Base-by-base conservation (phyloP, 2,113 vertebrate species). In the Saimiri boliviensis region DNA sequence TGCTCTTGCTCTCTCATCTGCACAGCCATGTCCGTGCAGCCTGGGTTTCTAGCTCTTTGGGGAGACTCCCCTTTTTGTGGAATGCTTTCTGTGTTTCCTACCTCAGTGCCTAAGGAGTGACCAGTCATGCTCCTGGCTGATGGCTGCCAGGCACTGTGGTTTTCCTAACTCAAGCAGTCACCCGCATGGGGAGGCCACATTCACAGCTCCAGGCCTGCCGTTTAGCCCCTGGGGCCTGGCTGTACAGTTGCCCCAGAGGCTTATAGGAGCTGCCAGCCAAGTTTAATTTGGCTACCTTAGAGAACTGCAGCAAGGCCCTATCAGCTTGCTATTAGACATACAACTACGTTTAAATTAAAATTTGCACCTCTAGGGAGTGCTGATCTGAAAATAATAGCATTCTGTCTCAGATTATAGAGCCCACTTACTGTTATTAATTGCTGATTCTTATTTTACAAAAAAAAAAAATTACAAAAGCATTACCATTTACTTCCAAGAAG, bases 1-100 rank as follows among this genome's bases (percentile, higher is more conserved):
- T 5, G 7, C 17, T 0, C 13, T 3, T 4, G 35, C 6, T 35
- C 37, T 20, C 32, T 25, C 17, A 0, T 7, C 20, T 3, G 63
- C 21, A 1, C 37, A 2, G 12, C 32, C 3, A 21, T 56, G 25
- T 52, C 70, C 54, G 0, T 25, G 8, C 14, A 12, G 23, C 1
- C 6, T 17, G n/a, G 35, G 4, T 27, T 17, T 16, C 49, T 30
- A 19, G 37, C 32, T 49, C 35, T 14, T 10, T 5, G 4, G 19
- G 54, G 42, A 27, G 35, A 21, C 32, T 37, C n/a, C 54, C 35
- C 4, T 14, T 49, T 49, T 68, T 63, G 47, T 32, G 68, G 11
- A 52, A 27, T 32, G 19, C 80, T 87, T 70, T 42, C 60, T 73
- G 42, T 45, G 40, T 58, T 32, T 47, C 21, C 68, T 42, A 16